Conservation (phyloP, 2,797 vertebrate genomes). For the Clarias pachynema region DNA sequence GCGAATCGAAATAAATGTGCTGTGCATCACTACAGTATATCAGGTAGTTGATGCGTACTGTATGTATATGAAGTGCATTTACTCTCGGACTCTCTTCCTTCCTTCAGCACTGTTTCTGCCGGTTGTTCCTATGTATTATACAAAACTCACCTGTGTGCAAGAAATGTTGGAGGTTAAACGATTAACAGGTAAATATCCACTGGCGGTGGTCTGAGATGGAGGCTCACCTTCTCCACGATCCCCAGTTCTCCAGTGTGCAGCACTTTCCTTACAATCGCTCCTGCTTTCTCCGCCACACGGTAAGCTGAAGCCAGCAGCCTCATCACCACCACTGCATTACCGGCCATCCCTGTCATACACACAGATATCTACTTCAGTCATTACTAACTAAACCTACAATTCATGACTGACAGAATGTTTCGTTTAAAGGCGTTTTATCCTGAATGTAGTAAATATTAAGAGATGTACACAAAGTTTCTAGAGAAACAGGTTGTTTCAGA, state of each 20-base stretch:
- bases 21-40: neutral
- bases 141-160: neutral
- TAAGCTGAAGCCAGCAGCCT: constrained; percentile 87
- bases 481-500: neutral
- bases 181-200: neutral
- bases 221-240: constrained; percentile 90
- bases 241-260: constrained; percentile 88
- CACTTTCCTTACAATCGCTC: constrained; percentile 83
- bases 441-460: neutral
- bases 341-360: constrained; percentile 76
- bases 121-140: neutral
- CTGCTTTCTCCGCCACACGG: constrained; percentile 86
- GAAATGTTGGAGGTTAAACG: neutral
- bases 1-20: neutral
- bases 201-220: neutral
- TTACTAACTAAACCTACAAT: neutral
- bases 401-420: neutral
- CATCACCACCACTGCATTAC: constrained; percentile 80
- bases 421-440: neutral
- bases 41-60: neutral
- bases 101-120: neutral
- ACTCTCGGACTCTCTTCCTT: neutral
- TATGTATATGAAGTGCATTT: neutral
- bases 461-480: neutral
- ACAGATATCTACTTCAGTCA: neutral